phyloP scores from a whole-genome alignment of 1,140 invertebrate genomes.

The Eumeta japonica region DNA sequence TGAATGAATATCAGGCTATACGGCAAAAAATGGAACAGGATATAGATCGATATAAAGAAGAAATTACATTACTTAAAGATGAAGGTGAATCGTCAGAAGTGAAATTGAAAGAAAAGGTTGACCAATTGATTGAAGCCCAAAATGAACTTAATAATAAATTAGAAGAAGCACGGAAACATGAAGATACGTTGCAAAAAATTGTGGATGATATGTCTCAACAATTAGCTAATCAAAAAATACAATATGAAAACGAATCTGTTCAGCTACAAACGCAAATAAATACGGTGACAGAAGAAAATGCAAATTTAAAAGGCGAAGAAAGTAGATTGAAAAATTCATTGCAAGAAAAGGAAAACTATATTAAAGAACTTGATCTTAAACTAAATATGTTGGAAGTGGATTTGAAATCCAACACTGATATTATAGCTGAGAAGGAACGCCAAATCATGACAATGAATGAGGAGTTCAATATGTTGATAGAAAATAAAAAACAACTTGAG shows the following conservation, averaged over 20 bases:
- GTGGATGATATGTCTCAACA: conserved; percentile 43
- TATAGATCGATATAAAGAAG: conserved; percentile 44
- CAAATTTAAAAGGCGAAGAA: conserved; percentile 30
- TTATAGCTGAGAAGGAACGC: conserved; percentile 50
- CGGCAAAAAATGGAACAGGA: conserved; percentile 43
- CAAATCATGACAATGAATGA: conserved; percentile 53
- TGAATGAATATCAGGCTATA: conserved; percentile 30
- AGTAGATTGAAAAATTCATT: conserved; percentile 24
- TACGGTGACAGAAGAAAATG: conserved; percentile 25
- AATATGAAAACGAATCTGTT: conserved; percentile 39
- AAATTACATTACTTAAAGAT: conserved; percentile 41
- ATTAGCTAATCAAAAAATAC: conserved; percentile 33
- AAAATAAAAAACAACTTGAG: conserved; percentile 48
- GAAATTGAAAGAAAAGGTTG: conserved; percentile 52
- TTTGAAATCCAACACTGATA: conserved; percentile 48
- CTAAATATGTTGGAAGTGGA: conserved; percentile 51
- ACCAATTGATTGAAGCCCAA: conserved; percentile 49
- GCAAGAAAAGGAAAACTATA: conserved; percentile 43
- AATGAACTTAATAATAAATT: conserved; percentile 55
- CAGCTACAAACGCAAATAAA: conserved; percentile 29
- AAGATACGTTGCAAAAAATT: conserved; percentile 48
- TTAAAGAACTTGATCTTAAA: conserved; percentile 49
- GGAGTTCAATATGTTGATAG: conserved; percentile 53
- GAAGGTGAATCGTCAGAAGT: conserved; percentile 48
- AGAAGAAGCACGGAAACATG: conserved; percentile 49